Conservation (phyloP, 2,113 vertebrate species). For the Microcebus murinus region DNA sequence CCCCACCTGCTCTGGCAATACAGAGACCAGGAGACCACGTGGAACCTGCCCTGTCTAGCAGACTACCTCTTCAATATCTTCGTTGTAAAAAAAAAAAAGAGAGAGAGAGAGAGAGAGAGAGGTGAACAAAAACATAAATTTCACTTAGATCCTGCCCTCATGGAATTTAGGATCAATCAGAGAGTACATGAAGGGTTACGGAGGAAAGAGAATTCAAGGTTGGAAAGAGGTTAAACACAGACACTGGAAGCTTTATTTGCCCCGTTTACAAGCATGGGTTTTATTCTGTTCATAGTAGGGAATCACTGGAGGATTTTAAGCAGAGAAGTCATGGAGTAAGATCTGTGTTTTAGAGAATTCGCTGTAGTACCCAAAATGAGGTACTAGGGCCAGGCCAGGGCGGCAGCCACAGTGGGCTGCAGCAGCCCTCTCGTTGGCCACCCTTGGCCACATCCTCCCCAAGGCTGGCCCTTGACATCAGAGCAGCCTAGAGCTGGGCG, state of each 20-base stretch:
- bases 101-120: accelerated
- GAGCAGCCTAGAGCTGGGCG: neutral
- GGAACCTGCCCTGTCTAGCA: neutral
- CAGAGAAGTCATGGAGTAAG: neutral
- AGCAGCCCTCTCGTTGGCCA: no score
- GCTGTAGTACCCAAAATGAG: neutral
- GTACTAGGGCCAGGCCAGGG: no score
- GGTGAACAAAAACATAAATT: neutral
- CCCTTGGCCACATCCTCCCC: neutral
- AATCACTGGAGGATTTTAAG: neutral
- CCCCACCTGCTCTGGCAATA: no score
- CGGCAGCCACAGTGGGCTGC: accelerated
- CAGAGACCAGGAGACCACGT: neutral
- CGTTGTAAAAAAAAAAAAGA: neutral
- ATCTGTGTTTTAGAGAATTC: neutral
- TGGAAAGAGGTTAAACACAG: neutral
- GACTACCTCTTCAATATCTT: neutral
- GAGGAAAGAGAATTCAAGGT: neutral
- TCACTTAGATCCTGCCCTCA: neutral
- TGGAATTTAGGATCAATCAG: neutral
- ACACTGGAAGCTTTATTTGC: neutral
- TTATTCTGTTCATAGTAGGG: neutral
- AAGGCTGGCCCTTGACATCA: neutral
- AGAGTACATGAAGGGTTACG: neutral
- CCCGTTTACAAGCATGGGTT: neutral